Conservation (phyloP, 2,797 vertebrate genomes). For the Chaetodon trifasciatus region DNA sequence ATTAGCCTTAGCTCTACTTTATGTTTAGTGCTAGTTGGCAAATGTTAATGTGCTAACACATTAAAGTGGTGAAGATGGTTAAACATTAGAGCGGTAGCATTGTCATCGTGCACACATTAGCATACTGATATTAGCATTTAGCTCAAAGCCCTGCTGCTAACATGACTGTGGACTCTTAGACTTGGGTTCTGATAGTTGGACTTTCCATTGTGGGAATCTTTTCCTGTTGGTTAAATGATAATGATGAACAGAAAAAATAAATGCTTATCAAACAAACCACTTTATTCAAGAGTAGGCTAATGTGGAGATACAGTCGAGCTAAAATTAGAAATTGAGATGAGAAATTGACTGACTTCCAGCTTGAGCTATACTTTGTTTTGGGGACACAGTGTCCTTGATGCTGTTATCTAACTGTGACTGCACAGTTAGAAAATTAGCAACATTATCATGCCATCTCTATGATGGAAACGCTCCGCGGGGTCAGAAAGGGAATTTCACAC, state of each 20-base stretch:
- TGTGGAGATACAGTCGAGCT: not conserved
- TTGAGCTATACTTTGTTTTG: constrained; percentile 27
- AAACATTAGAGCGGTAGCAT: not conserved
- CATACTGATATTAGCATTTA: not conserved
- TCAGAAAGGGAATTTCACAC: constrained; percentile 55
- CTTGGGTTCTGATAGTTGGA: not conserved
- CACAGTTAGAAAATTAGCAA: constrained; percentile 35
- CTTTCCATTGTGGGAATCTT: constrained; percentile 22
- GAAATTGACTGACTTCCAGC: not conserved
- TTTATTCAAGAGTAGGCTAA: constrained; percentile 11
- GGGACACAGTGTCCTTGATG: constrained; percentile 46
- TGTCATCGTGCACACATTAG: too few relatives aligned
- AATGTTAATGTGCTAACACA: not conserved
- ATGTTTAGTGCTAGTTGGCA: too few relatives aligned
- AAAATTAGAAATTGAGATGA: constrained; percentile 8
- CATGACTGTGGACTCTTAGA: not conserved
- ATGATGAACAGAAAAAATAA: not conserved
- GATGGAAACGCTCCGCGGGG: constrained; percentile 44
- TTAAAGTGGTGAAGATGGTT: not conserved
- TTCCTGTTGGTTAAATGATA: not conserved
- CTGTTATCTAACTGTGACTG: constrained; percentile 47
- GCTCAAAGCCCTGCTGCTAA: not conserved
- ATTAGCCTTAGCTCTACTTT: not conserved
- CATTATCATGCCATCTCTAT: constrained; percentile 48
- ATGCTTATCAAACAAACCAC: not conserved